phyloP scores from a whole-genome alignment of 1,140 invertebrate genomes.

The Radopholus similis region DNA sequence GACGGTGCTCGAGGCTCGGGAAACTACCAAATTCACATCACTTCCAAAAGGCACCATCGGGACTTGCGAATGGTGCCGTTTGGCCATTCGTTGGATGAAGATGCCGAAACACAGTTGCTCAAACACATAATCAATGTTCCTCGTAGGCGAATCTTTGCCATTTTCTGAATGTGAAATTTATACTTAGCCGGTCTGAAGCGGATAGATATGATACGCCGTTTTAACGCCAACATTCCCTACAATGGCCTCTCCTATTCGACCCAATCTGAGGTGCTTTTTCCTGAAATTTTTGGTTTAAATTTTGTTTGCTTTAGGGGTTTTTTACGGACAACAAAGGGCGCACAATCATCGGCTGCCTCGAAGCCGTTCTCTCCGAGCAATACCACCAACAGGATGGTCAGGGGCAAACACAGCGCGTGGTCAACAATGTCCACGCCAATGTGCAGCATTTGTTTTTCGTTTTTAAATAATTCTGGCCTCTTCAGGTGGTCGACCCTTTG shows the following conservation, averaged over 20 bases:
- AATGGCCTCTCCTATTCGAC: constrained; percentile 91
- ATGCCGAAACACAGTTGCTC: constrained; percentile 81
- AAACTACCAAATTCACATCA: constrained; percentile 93
- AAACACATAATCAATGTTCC: constrained; percentile 76
- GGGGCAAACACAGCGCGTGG: neutral
- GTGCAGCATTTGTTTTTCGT: neutral
- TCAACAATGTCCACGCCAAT: neutral
- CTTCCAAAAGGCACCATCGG: constrained; percentile 75
- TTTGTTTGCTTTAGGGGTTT: constrained; percentile 70
- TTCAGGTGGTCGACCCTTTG: constrained; percentile 21
- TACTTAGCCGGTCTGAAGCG: constrained; percentile 69
- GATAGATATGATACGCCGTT: constrained; percentile 72
- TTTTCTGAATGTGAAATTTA: neutral
- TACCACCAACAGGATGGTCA: neutral
- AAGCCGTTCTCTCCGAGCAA: constrained; percentile 70
- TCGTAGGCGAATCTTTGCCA: constrained; percentile 47
- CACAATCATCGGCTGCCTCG: constrained; percentile 77
- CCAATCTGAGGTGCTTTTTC: constrained; percentile 71
- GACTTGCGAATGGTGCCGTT: constrained; percentile 83
- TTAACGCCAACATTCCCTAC: constrained; percentile 95
- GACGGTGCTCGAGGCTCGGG: constrained; percentile 93
- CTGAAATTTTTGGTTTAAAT: neutral
- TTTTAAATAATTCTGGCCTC: neutral
- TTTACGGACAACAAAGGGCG: constrained; percentile 98
- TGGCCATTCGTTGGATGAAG: constrained; percentile 82